Conservation (phyloP, 2,797 vertebrate genomes). For the Melanotaenia pygmaea region DNA sequence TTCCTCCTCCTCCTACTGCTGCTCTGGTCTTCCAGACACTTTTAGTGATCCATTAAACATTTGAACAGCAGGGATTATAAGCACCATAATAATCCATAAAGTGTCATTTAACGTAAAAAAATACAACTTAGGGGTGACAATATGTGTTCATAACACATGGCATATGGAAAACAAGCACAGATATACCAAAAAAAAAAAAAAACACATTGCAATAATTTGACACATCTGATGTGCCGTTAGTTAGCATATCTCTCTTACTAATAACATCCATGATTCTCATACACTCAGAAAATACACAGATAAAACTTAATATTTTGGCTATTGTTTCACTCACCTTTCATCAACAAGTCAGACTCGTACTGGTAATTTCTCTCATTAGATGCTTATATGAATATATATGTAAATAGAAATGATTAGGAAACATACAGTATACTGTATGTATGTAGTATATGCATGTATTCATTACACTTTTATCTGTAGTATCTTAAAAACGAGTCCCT, state of each 20-base stretch:
- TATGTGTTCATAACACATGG: slow-evolving; percentile 76
- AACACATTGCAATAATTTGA: slow-evolving; percentile 48
- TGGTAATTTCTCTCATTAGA: slow-evolving; percentile 61
- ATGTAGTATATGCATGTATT: slow-evolving; percentile 30
- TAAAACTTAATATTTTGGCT: slow-evolving; percentile 74
- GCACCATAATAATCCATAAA: slow-evolving; percentile 66
- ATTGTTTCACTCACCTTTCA: slow-evolving; percentile 62
- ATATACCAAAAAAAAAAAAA: slow-evolving; percentile 38
- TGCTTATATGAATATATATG: slow-evolving; percentile 65
- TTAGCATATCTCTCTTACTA: slow-evolving; percentile 57
- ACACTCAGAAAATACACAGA: slow-evolving; percentile 59
- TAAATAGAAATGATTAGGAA: slow-evolving; percentile 63
- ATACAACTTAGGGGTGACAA: slow-evolving; percentile 43
- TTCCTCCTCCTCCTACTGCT: slow-evolving; percentile 1
- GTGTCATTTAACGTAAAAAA: slow-evolving; percentile 59
- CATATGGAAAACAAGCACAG: slow-evolving; percentile 46
- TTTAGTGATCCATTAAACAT: slow-evolving; percentile 30
- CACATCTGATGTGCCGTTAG: slow-evolving; percentile 72
- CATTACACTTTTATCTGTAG: slow-evolving; percentile 40
- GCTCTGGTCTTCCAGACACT: slow-evolving; percentile 30
- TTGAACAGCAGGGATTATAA: slow-evolving; percentile 52
- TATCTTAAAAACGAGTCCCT: slow-evolving; percentile 47
- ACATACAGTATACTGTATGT: slow-evolving; percentile 33
- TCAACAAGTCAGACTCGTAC: slow-evolving; percentile 51
- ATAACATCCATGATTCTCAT: slow-evolving; percentile 39